phyloP scores from a whole-genome alignment of 2,113 vertebrate genomes.

The Lathamus discolor region DNA sequence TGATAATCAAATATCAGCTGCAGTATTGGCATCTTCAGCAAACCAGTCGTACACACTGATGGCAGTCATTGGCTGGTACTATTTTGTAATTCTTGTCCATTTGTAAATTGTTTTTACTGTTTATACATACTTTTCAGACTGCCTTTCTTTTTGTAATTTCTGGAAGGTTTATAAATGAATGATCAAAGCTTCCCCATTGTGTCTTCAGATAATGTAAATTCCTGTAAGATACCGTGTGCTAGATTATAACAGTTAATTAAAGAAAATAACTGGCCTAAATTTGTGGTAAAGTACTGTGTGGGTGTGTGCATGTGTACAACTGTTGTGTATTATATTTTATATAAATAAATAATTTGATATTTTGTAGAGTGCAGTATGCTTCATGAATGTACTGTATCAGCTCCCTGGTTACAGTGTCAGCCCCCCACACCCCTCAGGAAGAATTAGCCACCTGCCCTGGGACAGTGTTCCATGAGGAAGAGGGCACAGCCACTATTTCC shows the following conservation, averaged over 20 bases:
- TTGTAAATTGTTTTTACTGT: constrained; percentile 99
- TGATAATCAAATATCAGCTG: neutral
- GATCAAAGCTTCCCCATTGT: constrained; percentile 91
- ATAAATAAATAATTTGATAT: constrained; percentile 98
- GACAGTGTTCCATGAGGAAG: neutral
- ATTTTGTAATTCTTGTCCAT: constrained; percentile 97
- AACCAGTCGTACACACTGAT: constrained; percentile 1
- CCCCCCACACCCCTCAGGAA: neutral
- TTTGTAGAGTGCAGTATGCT: constrained; percentile 80
- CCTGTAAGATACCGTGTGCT: constrained; percentile 84
- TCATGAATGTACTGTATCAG: neutral
- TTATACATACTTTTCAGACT: constrained; percentile 99
- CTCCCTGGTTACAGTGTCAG: accelerated
- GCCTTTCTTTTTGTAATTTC: constrained; percentile 98
- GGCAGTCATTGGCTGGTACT: constrained; percentile 80
- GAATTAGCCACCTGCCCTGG: neutral
- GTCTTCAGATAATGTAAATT: constrained; percentile 92
- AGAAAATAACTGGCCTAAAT: constrained; percentile 80
- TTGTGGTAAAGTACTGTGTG: constrained; percentile 90
- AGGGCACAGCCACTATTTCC: accelerated
- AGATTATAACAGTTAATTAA: constrained; percentile 81
- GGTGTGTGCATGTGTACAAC: constrained; percentile 92
- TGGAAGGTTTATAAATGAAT: constrained; percentile 81
- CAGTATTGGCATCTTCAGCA: constrained; percentile 26
- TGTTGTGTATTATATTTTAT: constrained; percentile 86